These are phyloP conservation scores for Balaeniceps rex DNA, from an alignment of 2,113 vertebrate species.

Conservation along the genomic window DNA sequence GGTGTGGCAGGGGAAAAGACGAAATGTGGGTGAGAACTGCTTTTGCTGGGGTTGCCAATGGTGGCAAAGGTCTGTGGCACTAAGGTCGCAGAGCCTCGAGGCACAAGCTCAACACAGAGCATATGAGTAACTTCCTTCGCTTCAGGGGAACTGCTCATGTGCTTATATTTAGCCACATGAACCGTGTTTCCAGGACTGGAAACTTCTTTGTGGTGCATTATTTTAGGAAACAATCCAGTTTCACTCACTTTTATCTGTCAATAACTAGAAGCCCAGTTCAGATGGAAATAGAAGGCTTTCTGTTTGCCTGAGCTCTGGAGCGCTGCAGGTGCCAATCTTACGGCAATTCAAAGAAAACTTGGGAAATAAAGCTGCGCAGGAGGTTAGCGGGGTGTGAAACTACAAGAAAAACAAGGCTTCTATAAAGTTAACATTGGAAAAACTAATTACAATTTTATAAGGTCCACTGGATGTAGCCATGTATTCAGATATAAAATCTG, in stretches of 20 bases:
- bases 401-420: not conserved
- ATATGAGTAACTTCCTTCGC: not conserved
- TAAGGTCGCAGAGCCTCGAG: not conserved
- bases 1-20: accelerated
- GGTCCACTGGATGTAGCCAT: not conserved
- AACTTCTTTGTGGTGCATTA: not conserved
- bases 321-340: not conserved
- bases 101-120: not conserved
- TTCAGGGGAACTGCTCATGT: not conserved
- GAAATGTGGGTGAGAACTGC: not conserved
- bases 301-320: not conserved
- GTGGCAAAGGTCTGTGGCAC: not conserved
- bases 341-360: not conserved
- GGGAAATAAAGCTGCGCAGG: not conserved
- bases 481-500: not conserved
- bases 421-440: not conserved
- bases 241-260: not conserved
- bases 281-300: not conserved
- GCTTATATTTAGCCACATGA: not conserved
- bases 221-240: not conserved
- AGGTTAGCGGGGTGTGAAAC: not conserved
- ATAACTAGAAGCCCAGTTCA: not conserved
- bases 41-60: not conserved
- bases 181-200: not conserved
- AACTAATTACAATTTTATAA: not conserved